Percentiles rank a stretch among this genome's conserved stretches.
Evolutionary conservation across 2,113 vertebrate species (phyloP).

Genomic region (Lasiurus borealis): DNA sequence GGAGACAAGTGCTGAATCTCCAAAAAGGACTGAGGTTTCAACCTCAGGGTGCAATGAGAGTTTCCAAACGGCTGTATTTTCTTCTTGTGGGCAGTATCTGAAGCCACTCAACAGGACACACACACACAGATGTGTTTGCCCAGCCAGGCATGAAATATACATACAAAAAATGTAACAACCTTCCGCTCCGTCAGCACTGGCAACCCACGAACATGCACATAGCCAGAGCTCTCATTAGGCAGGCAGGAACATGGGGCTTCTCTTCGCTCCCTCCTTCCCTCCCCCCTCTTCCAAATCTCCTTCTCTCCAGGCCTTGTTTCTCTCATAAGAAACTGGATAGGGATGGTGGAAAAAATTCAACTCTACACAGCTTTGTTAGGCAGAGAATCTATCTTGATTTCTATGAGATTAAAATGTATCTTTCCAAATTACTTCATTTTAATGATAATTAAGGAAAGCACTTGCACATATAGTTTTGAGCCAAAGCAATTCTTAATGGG

Average conservation of each 20-base stretch:
- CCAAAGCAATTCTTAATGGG: constrained; percentile 51
- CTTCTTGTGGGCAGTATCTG: neutral
- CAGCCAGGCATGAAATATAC: constrained; percentile 29
- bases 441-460: constrained; percentile 62
- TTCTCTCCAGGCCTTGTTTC: neutral
- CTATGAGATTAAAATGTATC: constrained; percentile 40
- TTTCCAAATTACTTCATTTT: constrained; percentile 63
- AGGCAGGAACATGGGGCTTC: neutral
- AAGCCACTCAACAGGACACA: neutral
- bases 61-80: neutral
- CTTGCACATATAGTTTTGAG: neutral
- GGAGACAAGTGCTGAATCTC: neutral
- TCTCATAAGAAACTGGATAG: neutral
- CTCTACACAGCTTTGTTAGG: neutral
- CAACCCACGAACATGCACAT: neutral
- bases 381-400: constrained; percentile 54
- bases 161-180: neutral
- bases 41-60: neutral
- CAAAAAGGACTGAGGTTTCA: constrained; percentile 58
- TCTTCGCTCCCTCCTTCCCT: fast-evolving
- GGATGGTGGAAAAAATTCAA: neutral
- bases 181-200: fast-evolving
- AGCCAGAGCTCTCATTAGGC: neutral
- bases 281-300: neutral
- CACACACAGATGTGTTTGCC: neutral